These are phyloP conservation scores for Lepidocyrtinus sp. DNA, from an alignment of 2,888 invertebrate genomes.

Conservation along the genomic window DNA sequence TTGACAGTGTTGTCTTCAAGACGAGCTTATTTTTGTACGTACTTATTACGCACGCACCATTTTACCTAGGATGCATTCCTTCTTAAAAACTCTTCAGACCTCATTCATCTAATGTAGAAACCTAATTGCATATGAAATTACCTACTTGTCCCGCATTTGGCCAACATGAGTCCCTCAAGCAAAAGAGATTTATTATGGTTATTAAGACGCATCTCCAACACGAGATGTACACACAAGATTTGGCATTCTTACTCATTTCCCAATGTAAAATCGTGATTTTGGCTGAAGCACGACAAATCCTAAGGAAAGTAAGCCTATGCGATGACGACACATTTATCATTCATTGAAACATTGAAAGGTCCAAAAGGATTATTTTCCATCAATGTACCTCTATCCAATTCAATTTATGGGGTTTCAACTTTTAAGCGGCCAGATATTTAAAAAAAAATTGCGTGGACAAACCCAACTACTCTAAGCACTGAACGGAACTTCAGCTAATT, in stretches of 20 bases:
- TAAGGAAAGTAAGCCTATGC: neutral
- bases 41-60: neutral
- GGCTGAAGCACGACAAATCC: neutral
- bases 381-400: neutral
- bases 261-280: neutral
- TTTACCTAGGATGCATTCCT: too few species aligned
- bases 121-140: neutral
- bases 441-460: neutral
- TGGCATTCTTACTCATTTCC: neutral
- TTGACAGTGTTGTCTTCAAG: too few species aligned
- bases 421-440: too few species aligned
- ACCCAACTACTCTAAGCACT: neutral
- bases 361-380: neutral
- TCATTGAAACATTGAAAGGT: neutral
- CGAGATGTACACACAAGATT: too few species aligned
- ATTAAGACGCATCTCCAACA: conserved; percentile 2
- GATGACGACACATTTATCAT: neutral
- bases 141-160: conserved; percentile 28
- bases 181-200: conserved; percentile 32
- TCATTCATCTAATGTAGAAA: too few species aligned
- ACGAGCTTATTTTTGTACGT: too few species aligned
- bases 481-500: neutral
- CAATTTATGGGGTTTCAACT: too few species aligned
- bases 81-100: too few species aligned
- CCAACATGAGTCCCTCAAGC: conserved; percentile 38